Evolutionary conservation across 2,888 invertebrate species (phyloP).

Genomic region (Dysmachus trigonus): DNA sequence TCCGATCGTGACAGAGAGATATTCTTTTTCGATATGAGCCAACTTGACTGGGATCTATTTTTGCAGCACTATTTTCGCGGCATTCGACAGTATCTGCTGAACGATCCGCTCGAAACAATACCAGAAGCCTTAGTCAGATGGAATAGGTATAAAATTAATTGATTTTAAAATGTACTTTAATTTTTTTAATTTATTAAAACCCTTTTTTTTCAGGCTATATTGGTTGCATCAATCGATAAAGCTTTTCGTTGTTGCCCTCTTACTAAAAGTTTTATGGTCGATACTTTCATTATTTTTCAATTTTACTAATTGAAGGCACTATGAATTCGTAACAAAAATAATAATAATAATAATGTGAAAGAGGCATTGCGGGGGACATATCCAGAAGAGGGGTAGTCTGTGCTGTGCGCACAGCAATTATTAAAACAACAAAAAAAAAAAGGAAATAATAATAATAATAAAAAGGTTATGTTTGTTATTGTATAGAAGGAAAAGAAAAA

Average conservation of each 20-base stretch:
- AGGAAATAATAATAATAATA: background rate
- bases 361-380: no score
- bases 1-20: conserved; percentile 69
- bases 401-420: no score
- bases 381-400: no score
- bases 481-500: background rate
- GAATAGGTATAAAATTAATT: conserved; percentile 63
- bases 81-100: conserved; percentile 78
- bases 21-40: conserved; percentile 77
- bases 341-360: no score
- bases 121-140: conserved; percentile 73
- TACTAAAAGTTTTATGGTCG: conserved; percentile 54
- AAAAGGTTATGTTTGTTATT: background rate
- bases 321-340: no score
- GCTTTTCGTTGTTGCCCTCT: conserved; percentile 55
- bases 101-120: conserved; percentile 80
- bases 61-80: conserved; percentile 75
- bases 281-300: conserved; percentile 51
- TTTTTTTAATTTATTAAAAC: no score
- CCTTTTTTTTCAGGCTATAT: conserved; percentile 62
- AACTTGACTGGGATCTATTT: conserved; percentile 79
- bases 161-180: background rate
- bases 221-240: conserved; percentile 66
- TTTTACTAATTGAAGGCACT: conserved; percentile 37
- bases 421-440: no score